A percentile compares a stretch with the other conserved stretches of the same genome.
phyloP scores from a whole-genome alignment of 2,888 invertebrate species.

The Amiota mariae region DNA sequence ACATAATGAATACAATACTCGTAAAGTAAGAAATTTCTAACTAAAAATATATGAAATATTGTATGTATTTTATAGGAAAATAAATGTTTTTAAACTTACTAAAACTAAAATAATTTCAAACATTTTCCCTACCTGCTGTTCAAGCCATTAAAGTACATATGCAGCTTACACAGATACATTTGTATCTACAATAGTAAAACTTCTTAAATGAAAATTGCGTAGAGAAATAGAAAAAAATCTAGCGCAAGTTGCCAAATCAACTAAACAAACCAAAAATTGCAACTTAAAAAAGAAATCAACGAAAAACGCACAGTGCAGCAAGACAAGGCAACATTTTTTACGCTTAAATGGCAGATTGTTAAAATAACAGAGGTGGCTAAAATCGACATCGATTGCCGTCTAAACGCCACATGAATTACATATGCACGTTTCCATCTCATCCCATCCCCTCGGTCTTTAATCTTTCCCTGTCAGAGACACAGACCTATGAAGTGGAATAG shows the following conservation, averaged over 20 bases:
- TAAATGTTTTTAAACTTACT: not conserved
- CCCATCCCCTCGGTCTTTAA: not conserved
- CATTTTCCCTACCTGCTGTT: slow-evolving; percentile 9
- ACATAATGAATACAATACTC: no score
- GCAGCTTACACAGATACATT: not conserved
- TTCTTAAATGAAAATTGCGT: not conserved
- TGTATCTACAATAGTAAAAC: not conserved
- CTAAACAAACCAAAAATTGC: not conserved
- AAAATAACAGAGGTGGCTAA: slow-evolving; percentile 64
- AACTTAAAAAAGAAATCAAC: slow-evolving; percentile 38
- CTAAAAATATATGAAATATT: no score
- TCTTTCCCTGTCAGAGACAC: not conserved
- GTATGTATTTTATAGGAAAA: no score
- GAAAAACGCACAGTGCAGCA: slow-evolving; percentile 62
- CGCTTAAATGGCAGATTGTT: slow-evolving; percentile 68
- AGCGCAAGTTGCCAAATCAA: slow-evolving; percentile 18
- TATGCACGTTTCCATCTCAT: slow-evolving; percentile 7
- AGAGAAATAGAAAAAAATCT: not conserved
- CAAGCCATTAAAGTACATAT: slow-evolving; percentile 1
- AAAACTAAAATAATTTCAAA: not conserved
- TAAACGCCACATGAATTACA: slow-evolving; percentile 53
- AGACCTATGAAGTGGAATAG: not conserved
- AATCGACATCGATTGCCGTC: slow-evolving; percentile 27
- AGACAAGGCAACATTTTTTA: slow-evolving; percentile 68
- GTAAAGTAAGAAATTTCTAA: no score